phyloP scores from a whole-genome alignment of 2,113 vertebrate species.

The Dicentrarchus labrax region DNA sequence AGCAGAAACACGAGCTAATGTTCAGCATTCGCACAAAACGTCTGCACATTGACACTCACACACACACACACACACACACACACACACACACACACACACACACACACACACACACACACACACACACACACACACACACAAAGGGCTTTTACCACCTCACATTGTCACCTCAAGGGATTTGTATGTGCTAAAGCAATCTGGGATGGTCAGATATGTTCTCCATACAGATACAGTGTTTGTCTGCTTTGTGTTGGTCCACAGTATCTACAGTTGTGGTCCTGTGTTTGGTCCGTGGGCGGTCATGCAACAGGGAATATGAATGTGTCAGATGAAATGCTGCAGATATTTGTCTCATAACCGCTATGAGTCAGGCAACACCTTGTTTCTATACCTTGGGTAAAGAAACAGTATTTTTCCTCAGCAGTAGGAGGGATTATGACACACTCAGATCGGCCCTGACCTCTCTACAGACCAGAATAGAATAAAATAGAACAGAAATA shows the following conservation, averaged over 20 bases:
- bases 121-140: background rate
- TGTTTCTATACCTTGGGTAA: conserved; percentile 53
- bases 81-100: conserved; percentile 7
- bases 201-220: conserved; percentile 29
- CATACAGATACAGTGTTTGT: background rate
- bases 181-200: conserved; percentile 35
- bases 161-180: conserved; percentile 26
- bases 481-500: conserved; percentile 38
- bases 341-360: conserved; percentile 68
- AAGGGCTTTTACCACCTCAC: conserved; percentile 47
- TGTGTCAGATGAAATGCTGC: conserved; percentile 63
- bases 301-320: conserved; percentile 56
- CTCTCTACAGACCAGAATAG: conserved; percentile 48
- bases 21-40: background rate
- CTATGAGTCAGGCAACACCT: conserved; percentile 69
- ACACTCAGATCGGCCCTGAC: conserved; percentile 42
- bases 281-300: conserved; percentile 50
- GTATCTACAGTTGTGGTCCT: conserved; percentile 38
- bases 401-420: conserved; percentile 39
- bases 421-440: conserved; percentile 64
- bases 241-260: conserved; percentile 31
- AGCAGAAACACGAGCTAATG: conserved; percentile 1
- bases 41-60: conserved; percentile 21
- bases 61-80: background rate
- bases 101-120: background rate